Evolutionary conservation across 1,140 invertebrate genomes (phyloP), one percentile per base, ranked within the genome.

Genomic region (Choristoneura fumiferana): DNA sequence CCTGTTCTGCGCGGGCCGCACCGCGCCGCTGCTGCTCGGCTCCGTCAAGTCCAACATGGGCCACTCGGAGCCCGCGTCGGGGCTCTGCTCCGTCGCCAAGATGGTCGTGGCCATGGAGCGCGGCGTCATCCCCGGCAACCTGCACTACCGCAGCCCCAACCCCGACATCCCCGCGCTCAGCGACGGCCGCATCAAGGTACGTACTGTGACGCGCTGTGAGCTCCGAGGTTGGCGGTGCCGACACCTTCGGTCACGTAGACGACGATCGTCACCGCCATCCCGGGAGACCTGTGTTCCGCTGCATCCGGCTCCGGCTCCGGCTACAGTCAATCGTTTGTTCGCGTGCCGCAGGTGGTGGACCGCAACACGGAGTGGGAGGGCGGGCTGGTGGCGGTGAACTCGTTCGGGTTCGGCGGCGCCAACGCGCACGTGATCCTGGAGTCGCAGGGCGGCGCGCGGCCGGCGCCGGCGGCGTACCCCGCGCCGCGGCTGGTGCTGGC

Each of bases 41-140:
- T 98, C 98, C 0, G 95, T 98, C 0, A 99, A 99, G 81, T 98
- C 96, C 0, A 99, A 99, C 86, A 98, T 99, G 96, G 98, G 98
- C 0, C 98, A 99, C 76, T 94, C 97, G 3, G 98, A 99, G 85
- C 95, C 97, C 3, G 96, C 97, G 0, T 98, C 97, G 65, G 96
- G 96, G 35, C 79, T 98, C 0, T 97, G 96, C 77, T 95, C 96
- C 0, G 90, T 99, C 45, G 95, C 95, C 1, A 99, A 99, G 83
- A 91, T 96, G n/a, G 69, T 99, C 2, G 93, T 99, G 54, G 95
- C 97, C 2, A 98, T 99, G 95, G 96, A 99, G 87, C 76, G 91
- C 22, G 94, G 95, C 33, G 82, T 94, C 1, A 96, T 99, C 63
- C 98, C 98, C 1, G 92, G 91, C 10, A 99, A 99, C 89, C 89